Evolutionary conservation across 2,113 vertebrate genomes (phyloP).

Genomic region (Hipposideros armiger): DNA sequence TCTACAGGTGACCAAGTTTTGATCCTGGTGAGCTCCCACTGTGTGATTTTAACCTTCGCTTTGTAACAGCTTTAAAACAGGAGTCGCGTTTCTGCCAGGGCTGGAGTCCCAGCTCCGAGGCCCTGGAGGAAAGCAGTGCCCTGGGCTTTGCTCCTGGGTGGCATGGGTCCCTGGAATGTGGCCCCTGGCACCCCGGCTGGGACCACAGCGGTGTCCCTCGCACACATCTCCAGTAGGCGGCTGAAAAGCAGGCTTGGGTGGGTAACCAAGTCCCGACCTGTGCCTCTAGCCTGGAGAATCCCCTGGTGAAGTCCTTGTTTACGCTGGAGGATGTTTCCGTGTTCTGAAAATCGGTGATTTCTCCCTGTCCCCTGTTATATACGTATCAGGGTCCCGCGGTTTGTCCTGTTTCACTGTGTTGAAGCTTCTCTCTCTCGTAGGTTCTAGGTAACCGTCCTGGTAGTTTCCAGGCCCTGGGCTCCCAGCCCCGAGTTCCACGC

Average conservation of each 20-base stretch:
- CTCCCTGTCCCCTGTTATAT: background rate
- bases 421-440: background rate
- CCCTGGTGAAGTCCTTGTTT: background rate
- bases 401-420: background rate
- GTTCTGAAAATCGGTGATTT: background rate
- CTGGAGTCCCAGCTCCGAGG: background rate
- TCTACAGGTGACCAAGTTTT: background rate
- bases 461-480: background rate
- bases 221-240: fast-evolving
- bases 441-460: background rate
- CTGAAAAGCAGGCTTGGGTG: background rate
- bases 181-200: background rate
- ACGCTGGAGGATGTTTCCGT: background rate
- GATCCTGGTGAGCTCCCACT: constrained; percentile 14
- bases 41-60: background rate
- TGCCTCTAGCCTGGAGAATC: background rate
- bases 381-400: background rate
- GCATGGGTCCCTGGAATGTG: background rate
- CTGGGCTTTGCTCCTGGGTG: background rate
- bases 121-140: background rate
- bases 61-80: constrained; percentile 18
- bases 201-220: background rate
- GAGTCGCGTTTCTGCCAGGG: background rate
- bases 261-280: background rate
- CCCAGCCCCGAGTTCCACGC: background rate